Percentiles rank a stretch among this genome's conserved stretches.
phyloP scores from a whole-genome alignment of 1,140 invertebrate species.

The Maconellicoccus hirsutus region DNA sequence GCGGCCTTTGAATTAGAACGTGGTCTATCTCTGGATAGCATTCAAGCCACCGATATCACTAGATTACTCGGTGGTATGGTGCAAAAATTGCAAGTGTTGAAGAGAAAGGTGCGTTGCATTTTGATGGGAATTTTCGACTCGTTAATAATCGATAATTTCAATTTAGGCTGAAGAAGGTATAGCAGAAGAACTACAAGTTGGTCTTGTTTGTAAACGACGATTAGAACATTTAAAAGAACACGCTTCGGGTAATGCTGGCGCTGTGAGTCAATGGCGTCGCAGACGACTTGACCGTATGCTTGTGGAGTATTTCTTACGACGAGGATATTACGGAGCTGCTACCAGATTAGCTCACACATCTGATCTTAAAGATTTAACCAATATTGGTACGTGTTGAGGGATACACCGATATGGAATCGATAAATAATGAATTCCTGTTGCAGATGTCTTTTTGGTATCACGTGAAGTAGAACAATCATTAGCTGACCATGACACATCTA shows the following conservation, averaged over 20 bases:
- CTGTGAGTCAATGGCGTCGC: slow-evolving; percentile 61
- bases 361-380: slow-evolving; percentile 77
- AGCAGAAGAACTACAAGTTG: slow-evolving; percentile 76
- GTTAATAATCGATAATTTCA: background rate
- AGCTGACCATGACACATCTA: slow-evolving; percentile 63
- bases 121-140: background rate
- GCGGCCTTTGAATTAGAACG: slow-evolving; percentile 71
- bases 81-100: slow-evolving; percentile 78
- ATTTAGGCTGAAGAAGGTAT: slow-evolving; percentile 73
- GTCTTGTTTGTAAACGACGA: slow-evolving; percentile 71
- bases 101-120: slow-evolving; percentile 55
- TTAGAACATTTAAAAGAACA: slow-evolving; percentile 89
- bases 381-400: slow-evolving; percentile 55
- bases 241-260: slow-evolving; percentile 31
- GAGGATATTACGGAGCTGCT: slow-evolving; percentile 90
- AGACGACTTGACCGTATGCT: slow-evolving; percentile 86
- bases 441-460: slow-evolving; percentile 78
- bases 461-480: slow-evolving; percentile 77
- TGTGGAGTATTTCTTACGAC: slow-evolving; percentile 90
- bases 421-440: slow-evolving; percentile 26
- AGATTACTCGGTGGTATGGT: slow-evolving; percentile 74
- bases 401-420: background rate
- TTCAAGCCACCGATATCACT: slow-evolving; percentile 54
- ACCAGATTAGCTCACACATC: slow-evolving; percentile 69
- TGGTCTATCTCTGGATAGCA: slow-evolving; percentile 43